Percentiles rank a stretch among this genome's conserved stretches.
These are phyloP conservation scores for Cantharis nigra DNA, from an alignment of 2,888 invertebrate genomes.

Conservation along the genomic window DNA sequence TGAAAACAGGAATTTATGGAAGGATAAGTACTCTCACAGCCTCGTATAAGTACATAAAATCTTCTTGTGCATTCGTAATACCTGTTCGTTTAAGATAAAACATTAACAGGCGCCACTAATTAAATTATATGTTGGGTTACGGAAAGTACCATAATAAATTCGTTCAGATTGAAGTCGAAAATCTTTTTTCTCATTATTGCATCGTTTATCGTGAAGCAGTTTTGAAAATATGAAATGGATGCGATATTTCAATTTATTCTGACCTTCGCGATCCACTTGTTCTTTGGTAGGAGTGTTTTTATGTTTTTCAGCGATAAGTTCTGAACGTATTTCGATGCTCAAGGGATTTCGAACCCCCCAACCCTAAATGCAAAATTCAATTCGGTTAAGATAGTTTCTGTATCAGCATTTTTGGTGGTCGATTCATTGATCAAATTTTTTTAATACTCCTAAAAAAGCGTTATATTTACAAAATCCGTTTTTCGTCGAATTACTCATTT, in stretches of 20 bases:
- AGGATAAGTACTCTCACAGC: constrained; percentile 7
- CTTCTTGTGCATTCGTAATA: not conserved
- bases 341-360: constrained; percentile 36
- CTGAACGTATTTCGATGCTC: constrained; percentile 42
- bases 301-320: constrained; percentile 50
- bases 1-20: constrained; percentile 20
- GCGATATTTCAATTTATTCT: constrained; percentile 43
- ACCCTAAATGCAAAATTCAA: constrained; percentile 43
- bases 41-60: not conserved
- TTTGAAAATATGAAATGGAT: constrained; percentile 40
- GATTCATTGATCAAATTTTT: constrained; percentile 10
- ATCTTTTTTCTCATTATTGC: constrained; percentile 16
- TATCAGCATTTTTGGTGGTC: constrained; percentile 44
- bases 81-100: not conserved
- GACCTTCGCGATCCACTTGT: constrained; percentile 36
- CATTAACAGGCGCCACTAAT: not conserved
- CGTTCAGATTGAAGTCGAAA: not conserved
- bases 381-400: constrained; percentile 50
- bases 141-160: not conserved
- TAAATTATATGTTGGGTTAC: not conserved
- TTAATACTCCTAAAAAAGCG: not conserved
- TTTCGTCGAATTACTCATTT: constrained; percentile 16
- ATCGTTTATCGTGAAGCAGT: not conserved
- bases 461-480: not conserved
- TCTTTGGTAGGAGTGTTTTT: constrained; percentile 43